Conservation (phyloP, 2,113 vertebrate species). For the Catagonus wagneri region DNA sequence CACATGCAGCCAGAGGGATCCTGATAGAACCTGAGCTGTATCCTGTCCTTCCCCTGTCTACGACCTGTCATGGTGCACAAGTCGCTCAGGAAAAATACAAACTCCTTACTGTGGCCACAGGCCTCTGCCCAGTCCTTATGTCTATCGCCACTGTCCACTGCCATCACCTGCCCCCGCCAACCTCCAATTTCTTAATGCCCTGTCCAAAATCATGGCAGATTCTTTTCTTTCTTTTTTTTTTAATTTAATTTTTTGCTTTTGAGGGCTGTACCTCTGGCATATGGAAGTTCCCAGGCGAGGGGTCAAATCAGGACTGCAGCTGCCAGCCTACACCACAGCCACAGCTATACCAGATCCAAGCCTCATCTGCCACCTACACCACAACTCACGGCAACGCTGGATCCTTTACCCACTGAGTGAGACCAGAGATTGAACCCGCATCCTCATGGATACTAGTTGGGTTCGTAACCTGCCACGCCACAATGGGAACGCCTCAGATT, state of each 20-base stretch:
- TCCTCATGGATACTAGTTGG: no score
- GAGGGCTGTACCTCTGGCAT: no score
- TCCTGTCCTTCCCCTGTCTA: not conserved
- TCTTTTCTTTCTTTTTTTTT: not conserved
- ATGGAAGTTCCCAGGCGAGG: no score
- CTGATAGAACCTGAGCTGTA: not conserved
- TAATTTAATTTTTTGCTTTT: no score
- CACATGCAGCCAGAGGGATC: not conserved
- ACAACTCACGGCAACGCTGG: no score
- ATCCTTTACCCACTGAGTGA: no score
- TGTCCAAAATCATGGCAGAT: not conserved
- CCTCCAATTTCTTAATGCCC: not conserved
- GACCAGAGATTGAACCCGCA: no score
- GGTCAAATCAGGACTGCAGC: no score
- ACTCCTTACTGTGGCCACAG: accelerated
- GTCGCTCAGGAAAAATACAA: not conserved
- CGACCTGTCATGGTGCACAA: not conserved
- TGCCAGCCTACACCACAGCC: no score
- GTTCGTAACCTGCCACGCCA: no score
- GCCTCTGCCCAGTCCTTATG: not conserved
- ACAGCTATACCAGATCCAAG: no score
- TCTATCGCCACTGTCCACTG: not conserved
- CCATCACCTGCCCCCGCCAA: not conserved
- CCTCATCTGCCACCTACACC: no score
- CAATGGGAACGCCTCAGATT: not conserved